These are phyloP conservation scores for Atlantisia rogersi DNA, from an alignment of 2,113 vertebrate genomes.

Conservation along the genomic window DNA sequence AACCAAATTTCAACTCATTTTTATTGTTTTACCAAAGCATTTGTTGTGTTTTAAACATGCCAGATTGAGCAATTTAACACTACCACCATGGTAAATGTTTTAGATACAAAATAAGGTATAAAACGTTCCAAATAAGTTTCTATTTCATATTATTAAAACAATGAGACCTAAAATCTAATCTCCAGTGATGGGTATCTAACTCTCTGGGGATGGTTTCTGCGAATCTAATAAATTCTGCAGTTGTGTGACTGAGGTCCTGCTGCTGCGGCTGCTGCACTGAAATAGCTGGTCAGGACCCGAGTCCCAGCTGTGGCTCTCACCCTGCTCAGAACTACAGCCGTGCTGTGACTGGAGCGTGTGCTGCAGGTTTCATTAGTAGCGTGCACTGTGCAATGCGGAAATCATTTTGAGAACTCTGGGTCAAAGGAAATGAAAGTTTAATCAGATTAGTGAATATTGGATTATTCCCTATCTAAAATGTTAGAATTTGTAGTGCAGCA, in stretches of 20 bases:
- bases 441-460: background rate
- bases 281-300: background rate
- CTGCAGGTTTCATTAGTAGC: background rate
- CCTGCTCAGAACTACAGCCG: background rate
- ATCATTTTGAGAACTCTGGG: background rate
- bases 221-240: background rate
- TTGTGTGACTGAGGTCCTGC: background rate
- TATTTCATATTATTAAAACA: background rate
- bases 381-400: background rate
- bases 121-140: background rate
- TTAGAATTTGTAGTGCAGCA: background rate
- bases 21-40: background rate
- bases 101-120: background rate
- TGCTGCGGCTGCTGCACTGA: background rate
- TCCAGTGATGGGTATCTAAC: background rate
- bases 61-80: background rate
- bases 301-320: slow-evolving; percentile 10
- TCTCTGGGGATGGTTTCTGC: background rate
- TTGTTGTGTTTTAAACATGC: background rate
- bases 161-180: background rate
- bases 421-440: slow-evolving; percentile 12
- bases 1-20: background rate
- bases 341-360: background rate
- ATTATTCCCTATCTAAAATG: background rate
- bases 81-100: background rate